Evolutionary conservation across 2,888 invertebrate genomes (phyloP).

Genomic region (Vesta saturnalis): DNA sequence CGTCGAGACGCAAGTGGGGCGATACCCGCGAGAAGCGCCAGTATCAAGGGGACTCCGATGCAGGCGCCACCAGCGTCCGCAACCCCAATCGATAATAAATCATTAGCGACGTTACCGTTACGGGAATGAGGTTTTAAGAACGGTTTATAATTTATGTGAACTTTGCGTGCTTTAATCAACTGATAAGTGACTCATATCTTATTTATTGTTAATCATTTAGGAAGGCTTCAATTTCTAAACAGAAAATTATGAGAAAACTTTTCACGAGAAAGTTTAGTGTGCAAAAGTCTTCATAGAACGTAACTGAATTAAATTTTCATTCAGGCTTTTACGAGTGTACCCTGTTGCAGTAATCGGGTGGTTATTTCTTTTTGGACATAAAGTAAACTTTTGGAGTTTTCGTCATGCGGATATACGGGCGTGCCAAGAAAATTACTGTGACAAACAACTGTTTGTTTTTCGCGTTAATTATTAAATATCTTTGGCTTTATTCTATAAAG

Average conservation of each 20-base stretch:
- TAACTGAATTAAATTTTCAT: conserved; percentile 11
- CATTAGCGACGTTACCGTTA: conserved; percentile 39
- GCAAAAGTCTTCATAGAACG: conserved; percentile 1
- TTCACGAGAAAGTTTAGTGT: conserved; percentile 5
- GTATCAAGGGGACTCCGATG: conserved; percentile 56
- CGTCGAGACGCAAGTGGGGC: conserved; percentile 53
- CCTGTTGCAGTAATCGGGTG: conserved; percentile 1
- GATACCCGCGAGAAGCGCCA: conserved; percentile 54
- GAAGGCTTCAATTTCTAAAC: conserved; percentile 16
- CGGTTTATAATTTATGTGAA: conserved; percentile 36
- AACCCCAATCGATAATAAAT: conserved; percentile 50
- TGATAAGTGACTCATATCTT: conserved; percentile 36
- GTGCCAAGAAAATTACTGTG: conserved; percentile 10
- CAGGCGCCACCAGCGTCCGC: conserved; percentile 50
- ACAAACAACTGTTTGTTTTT: conserved; percentile 1
- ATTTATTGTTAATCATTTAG: conserved; percentile 29
- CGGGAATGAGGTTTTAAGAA: conserved; percentile 33
- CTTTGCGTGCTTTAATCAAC: conserved; percentile 36
- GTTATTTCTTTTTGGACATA: not conserved
- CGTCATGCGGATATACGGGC: conserved; percentile 20
- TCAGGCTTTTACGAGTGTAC: not conserved
- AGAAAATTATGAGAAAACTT: conserved; percentile 3
- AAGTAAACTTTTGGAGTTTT: conserved; percentile 14
- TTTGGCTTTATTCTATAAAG: not conserved
- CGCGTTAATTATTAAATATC: not conserved